phyloP scores from a whole-genome alignment of 35 echinoderm and acorn worm genomes.

The Heliocidaris tuberculata region DNA sequence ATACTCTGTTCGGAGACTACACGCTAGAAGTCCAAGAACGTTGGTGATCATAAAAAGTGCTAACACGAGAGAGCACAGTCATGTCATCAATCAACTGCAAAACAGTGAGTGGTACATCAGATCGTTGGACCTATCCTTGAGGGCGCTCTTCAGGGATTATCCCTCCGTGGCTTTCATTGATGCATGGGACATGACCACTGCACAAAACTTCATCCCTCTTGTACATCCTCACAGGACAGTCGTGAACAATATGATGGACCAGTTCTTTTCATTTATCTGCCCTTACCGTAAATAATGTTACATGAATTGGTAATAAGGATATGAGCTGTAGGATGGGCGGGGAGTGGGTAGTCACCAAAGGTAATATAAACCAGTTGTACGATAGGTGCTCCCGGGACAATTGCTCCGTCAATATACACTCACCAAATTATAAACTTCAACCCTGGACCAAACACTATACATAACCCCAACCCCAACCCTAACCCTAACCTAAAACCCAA shows the following conservation, averaged over 20 bases:
- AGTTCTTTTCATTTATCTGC: not conserved
- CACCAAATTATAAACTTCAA: too few species aligned
- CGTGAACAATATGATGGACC: not conserved
- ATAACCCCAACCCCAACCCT: too few species aligned
- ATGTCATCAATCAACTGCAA: not conserved
- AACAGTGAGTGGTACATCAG: slow-evolving; percentile 17
- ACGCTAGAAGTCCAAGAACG: not conserved
- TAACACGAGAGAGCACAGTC: not conserved
- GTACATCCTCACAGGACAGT: not conserved
- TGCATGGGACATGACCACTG: not conserved
- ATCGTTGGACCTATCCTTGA: not conserved
- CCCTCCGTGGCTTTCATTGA: not conserved
- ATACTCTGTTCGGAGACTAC: not conserved
- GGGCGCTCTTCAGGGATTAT: slow-evolving; percentile 1
- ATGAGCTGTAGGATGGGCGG: too few species aligned
- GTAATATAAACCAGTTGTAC: too few species aligned
- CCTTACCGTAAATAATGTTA: not conserved
- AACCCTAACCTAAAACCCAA: too few species aligned
- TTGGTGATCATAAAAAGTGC: not conserved
- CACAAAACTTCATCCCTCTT: not conserved
- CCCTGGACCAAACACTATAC: too few species aligned
- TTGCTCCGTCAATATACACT: too few species aligned
- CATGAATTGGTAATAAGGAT: too few species aligned
- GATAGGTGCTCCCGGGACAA: too few species aligned
- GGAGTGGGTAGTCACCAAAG: too few species aligned